Percentiles rank a stretch among this genome's conserved stretches.
These are phyloP conservation scores for Mus spicilegus DNA, from an alignment of 2,113 vertebrate genomes.

Conservation along the genomic window DNA sequence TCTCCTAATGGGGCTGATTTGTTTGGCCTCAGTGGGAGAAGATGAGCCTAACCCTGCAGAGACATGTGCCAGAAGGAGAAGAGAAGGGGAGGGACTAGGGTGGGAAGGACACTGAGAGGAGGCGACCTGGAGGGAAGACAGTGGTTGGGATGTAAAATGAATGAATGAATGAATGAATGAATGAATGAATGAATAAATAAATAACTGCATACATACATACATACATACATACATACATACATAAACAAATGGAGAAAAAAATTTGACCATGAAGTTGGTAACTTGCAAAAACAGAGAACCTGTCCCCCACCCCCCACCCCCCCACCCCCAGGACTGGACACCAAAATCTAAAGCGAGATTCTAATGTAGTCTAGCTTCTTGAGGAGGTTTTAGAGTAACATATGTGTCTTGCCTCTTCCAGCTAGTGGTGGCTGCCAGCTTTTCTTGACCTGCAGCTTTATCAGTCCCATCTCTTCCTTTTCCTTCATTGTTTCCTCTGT, in stretches of 20 bases:
- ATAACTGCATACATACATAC: no score
- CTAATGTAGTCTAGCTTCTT: not conserved
- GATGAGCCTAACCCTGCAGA: not conserved
- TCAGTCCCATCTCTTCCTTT: not conserved
- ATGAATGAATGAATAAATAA: no score
- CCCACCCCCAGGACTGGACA: not conserved
- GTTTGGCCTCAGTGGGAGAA: not conserved
- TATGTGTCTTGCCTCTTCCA: not conserved
- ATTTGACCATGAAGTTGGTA: not conserved
- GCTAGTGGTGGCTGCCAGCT: not conserved
- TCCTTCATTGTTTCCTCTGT: not conserved
- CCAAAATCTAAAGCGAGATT: not conserved
- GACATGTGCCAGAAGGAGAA: not conserved
- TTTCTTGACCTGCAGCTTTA: not conserved
- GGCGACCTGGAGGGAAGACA: not conserved
- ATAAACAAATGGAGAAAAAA: not conserved
- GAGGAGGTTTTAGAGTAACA: not conserved
- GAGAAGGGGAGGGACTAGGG: not conserved
- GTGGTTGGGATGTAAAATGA: not conserved
- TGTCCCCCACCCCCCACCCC: not conserved
- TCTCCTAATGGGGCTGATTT: not conserved
- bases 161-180: not conserved
- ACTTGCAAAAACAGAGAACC: slow-evolving; percentile 20
- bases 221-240: not conserved
- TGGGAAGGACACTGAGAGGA: not conserved